Base-by-base conservation (phyloP, 2,113 vertebrate genomes). In the Brachypteracias leptosomus region DNA sequence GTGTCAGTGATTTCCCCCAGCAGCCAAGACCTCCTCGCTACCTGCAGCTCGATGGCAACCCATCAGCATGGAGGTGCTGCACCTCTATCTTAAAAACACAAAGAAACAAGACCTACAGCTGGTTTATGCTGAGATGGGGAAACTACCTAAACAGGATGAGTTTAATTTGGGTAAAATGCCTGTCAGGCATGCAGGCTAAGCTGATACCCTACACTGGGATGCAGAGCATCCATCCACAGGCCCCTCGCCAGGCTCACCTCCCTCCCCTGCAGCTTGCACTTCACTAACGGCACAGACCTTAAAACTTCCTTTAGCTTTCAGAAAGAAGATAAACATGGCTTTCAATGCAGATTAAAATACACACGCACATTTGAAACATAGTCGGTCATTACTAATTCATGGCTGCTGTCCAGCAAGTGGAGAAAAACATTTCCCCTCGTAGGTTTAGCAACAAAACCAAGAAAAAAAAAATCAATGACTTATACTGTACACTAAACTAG, bases 401-500 rank as follows among this genome's bases (percentile, higher is more conserved):
- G 94, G 92, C 92, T 94, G 87, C 82, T 78, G 54, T 86, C 95
- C 90, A 89, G 90, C 26, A 3, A 85, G 63, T 1, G 18, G 73
- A 88, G 81, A 49, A 87, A 96, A 91, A 93, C 87, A 93, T 92
- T 96, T 95, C 95, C 94, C 84, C 78, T 95, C 1, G 0, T 73
- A 90, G 44, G 65, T 93, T 93, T 92, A 94, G 86, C 84, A 93
- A 95, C 92, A 95, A 91, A 89, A 95, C 49, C 44, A 77, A 95
- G 73, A 49, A 55, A 47, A 83, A 16, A 70, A 72, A 83, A 90
- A 65, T 94, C 95, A 93, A 90, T 95, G 90, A 77, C 89, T 96
- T 93, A 79, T n/a, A 59, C 88, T 94, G 88, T 91, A 91, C 85
- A 87, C 78, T 92, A 44, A 92, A 96, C 18, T 55, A 93, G 89